Evolutionary conservation across 2,888 invertebrate species (phyloP).

Genomic region (Euproctis similis): DNA sequence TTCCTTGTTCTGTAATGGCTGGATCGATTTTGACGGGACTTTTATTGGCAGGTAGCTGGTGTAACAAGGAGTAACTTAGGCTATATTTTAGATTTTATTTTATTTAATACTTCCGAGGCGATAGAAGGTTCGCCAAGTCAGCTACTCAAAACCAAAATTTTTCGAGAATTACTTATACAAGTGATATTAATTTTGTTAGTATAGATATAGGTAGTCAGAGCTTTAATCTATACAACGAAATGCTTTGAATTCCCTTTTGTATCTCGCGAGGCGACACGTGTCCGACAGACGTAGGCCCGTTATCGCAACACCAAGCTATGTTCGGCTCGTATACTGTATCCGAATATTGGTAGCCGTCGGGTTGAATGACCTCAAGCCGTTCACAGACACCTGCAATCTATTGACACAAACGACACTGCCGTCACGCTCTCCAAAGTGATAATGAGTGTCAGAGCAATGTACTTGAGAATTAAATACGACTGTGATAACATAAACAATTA

Average conservation of each 20-base stretch:
- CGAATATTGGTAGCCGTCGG: constrained; percentile 63
- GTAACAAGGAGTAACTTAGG: too few relatives aligned
- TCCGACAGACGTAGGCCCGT: constrained; percentile 39
- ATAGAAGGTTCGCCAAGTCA: too few relatives aligned
- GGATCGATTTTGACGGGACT: too few relatives aligned
- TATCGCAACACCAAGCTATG: constrained; percentile 41
- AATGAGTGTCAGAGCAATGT: constrained; percentile 54
- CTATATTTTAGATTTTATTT: too few relatives aligned
- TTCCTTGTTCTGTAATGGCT: too few relatives aligned
- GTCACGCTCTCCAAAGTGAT: constrained; percentile 57
- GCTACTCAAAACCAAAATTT: too few relatives aligned
- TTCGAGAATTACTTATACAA: too few relatives aligned
- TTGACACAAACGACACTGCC: constrained; percentile 58
- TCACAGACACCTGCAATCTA: constrained; percentile 65
- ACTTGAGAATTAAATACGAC: constrained; percentile 35
- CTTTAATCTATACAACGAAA: constrained; percentile 12
- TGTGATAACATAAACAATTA: constrained; percentile 14
- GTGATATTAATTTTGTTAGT: too few relatives aligned
- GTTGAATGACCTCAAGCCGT: constrained; percentile 54
- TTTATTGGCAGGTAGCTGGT: too few relatives aligned
- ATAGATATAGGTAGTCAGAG: too few relatives aligned
- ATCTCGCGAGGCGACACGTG: constrained; percentile 32
- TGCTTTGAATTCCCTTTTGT: constrained; percentile 28
- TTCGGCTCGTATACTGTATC: constrained; percentile 54
- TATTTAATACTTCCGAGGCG: too few relatives aligned